Conservation (phyloP, 1,140 invertebrate species). For the Drosophila bocki region DNA sequence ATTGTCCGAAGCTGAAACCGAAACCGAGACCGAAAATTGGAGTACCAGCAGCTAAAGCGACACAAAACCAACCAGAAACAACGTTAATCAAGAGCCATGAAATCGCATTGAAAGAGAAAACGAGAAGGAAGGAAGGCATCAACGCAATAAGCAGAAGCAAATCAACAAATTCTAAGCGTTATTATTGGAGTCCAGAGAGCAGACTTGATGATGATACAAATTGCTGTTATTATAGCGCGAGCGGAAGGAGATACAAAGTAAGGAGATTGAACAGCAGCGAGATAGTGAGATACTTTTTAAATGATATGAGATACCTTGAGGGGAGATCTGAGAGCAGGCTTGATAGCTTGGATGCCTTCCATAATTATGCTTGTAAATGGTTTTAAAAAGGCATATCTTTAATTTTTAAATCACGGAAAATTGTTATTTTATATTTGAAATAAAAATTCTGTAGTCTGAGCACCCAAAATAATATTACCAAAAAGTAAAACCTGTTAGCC, state of each 20-base stretch:
- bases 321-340: not conserved
- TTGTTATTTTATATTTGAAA: not conserved
- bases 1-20: constrained; percentile 28
- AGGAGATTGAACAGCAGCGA: not conserved
- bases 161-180: constrained; percentile 77
- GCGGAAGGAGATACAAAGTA: constrained; percentile 8
- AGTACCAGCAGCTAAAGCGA: constrained; percentile 46
- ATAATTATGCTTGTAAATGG: constrained; percentile 5
- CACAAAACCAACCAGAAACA: constrained; percentile 37
- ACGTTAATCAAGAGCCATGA: constrained; percentile 75
- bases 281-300: constrained; percentile 31
- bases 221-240: constrained; percentile 64
- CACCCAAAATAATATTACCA: constrained; percentile 3
- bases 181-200: constrained; percentile 53
- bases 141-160: constrained; percentile 42
- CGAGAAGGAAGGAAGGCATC: constrained; percentile 13
- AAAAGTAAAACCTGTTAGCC: not conserved
- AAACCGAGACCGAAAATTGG: constrained; percentile 13
- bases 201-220: constrained; percentile 74
- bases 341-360: not conserved
- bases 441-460: not conserved
- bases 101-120: constrained; percentile 74
- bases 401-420: constrained; percentile 1
- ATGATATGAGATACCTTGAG: constrained; percentile 25
- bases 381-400: not conserved